phyloP scores from a whole-genome alignment of 2,888 invertebrate genomes.

The Entomobrya multifasciata region DNA sequence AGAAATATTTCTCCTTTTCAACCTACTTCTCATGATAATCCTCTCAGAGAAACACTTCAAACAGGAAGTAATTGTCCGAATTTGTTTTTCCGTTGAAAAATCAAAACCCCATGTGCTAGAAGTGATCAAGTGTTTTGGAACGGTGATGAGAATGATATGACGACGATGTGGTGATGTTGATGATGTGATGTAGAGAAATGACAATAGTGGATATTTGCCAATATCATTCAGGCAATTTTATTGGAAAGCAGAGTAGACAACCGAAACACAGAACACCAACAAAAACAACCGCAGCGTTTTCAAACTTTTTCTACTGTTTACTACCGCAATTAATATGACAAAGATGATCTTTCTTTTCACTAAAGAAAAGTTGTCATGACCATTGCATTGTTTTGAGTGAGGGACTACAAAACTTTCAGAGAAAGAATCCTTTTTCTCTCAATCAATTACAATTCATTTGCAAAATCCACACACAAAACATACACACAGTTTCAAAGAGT shows the following conservation, averaged over 20 bases:
- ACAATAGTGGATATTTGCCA: conserved; percentile 57
- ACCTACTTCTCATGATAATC: not conserved
- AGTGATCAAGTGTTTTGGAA: conserved; percentile 45
- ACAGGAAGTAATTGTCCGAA: no score
- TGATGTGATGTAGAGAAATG: no score
- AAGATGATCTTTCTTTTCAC: not conserved
- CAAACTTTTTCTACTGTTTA: no score
- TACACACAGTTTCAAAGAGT: no score
- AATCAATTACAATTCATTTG: not conserved
- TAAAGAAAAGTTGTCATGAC: no score
- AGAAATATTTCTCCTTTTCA: not conserved
- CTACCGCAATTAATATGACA: not conserved
- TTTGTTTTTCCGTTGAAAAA: no score
- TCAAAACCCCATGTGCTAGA: not conserved
- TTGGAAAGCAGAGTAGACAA: conserved; percentile 25
- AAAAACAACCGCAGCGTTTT: not conserved
- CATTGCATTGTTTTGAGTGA: no score
- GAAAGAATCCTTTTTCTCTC: conserved; percentile 27
- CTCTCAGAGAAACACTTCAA: no score
- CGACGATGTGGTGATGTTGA: no score
- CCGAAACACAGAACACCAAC: conserved; percentile 42
- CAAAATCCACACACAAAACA: not conserved
- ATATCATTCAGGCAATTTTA: conserved; percentile 28
- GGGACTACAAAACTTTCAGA: no score
- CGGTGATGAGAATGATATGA: conserved; percentile 50